A percentile compares a stretch with the other conserved stretches of the same genome.
Evolutionary conservation across 2,113 vertebrate species (phyloP).

Genomic region (Pipra filicauda): DNA sequence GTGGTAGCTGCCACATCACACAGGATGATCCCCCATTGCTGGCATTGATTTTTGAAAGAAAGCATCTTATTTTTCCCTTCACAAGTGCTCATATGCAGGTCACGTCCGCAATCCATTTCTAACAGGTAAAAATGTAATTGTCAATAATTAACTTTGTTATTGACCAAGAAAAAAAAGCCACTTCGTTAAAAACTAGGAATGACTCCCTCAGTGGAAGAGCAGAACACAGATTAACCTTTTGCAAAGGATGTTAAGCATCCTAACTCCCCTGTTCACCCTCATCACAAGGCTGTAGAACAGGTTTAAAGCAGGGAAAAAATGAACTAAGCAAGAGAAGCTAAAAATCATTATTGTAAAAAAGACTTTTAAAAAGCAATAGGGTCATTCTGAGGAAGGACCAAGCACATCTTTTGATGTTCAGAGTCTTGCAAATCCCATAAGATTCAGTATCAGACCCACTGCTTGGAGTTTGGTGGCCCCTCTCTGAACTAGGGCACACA

Average conservation of each 20-base stretch:
- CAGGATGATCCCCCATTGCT: rapidly evolving
- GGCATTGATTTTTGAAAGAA: background rate
- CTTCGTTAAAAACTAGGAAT: background rate
- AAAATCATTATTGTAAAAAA: background rate
- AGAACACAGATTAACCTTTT: background rate
- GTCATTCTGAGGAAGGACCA: background rate
- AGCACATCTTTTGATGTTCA: background rate
- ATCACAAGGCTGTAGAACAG: rapidly evolving
- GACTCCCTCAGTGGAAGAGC: background rate
- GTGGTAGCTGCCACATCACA: background rate
- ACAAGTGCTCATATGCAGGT: rapidly evolving
- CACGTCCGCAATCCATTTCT: background rate
- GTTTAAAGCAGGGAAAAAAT: rapidly evolving
- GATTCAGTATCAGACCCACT: background rate
- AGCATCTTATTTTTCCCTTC: background rate
- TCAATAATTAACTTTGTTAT: background rate
- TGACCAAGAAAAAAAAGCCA: rapidly evolving
- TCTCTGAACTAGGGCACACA: background rate
- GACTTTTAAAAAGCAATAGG: rapidly evolving
- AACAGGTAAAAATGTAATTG: background rate
- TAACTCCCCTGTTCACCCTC: rapidly evolving
- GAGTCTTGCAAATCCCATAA: background rate
- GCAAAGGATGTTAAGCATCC: background rate
- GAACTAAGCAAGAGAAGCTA: background rate
- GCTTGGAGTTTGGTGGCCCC: background rate